Percentiles rank a stretch among this genome's conserved stretches.
These are phyloP conservation scores for Opisthocomus hoazin DNA, from an alignment of 2,113 vertebrate species.

Conservation along the genomic window DNA sequence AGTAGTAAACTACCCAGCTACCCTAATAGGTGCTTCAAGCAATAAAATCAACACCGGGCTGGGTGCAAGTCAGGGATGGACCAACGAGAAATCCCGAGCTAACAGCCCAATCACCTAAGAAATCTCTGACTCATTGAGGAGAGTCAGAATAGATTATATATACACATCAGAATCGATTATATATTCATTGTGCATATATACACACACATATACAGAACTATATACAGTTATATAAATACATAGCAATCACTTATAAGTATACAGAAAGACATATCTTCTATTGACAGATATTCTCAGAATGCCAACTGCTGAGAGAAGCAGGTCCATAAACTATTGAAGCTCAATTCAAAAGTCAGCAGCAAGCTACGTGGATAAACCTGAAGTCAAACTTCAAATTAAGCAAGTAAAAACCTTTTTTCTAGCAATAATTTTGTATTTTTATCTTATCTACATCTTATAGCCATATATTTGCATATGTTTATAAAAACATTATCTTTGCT, in stretches of 20 bases:
- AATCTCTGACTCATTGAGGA: not conserved
- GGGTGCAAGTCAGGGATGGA: not conserved
- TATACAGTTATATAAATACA: not conserved
- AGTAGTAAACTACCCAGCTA: not conserved
- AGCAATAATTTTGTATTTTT: not conserved
- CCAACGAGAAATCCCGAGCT: not conserved
- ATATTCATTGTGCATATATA: not conserved
- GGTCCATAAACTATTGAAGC: not conserved
- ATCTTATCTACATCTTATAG: not conserved
- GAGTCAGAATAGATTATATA: not conserved
- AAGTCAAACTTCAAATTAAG: not conserved
- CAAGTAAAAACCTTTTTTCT: not conserved
- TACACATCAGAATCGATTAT: not conserved
- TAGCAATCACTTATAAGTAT: not conserved
- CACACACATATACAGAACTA: rapidly evolving
- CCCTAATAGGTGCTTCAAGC: not conserved
- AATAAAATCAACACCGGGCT: not conserved
- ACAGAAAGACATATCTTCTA: not conserved
- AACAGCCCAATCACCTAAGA: not conserved
- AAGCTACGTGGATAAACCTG: not conserved
- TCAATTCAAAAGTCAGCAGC: not conserved
- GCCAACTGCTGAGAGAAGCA: not conserved
- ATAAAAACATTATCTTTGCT: too few species aligned
- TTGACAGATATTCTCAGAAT: not conserved
- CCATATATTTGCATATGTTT: not conserved